phyloP scores from a whole-genome alignment of 2,797 vertebrate genomes.

The Salarias fasciatus region DNA sequence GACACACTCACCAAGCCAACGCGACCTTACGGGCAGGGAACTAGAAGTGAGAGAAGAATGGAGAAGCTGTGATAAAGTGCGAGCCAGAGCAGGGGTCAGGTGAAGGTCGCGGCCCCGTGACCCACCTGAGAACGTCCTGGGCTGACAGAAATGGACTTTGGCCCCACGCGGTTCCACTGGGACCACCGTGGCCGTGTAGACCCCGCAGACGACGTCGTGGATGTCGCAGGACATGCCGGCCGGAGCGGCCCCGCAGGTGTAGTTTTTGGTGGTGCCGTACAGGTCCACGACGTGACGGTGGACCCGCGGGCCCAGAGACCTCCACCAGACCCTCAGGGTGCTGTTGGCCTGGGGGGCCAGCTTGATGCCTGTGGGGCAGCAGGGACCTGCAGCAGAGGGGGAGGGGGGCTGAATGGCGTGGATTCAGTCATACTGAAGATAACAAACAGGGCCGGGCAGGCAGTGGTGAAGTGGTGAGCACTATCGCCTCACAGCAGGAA shows the following conservation, averaged over 20 bases:
- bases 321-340: constrained; percentile 89
- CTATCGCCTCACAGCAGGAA: too few species aligned
- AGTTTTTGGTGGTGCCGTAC: constrained; percentile 86
- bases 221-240: constrained; percentile 87
- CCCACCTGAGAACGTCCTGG: constrained; percentile 90
- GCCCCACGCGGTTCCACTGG: constrained; percentile 78
- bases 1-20: constrained; percentile 86
- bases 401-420: too few species aligned
- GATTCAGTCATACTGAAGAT: too few species aligned
- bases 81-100: too few species aligned
- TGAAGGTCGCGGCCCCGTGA: too few species aligned
- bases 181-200: constrained; percentile 88
- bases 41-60: constrained; percentile 73
- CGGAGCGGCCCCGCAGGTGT: constrained; percentile 83
- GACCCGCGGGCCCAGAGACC: constrained; percentile 68
- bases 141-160: constrained; percentile 88
- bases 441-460: too few species aligned
- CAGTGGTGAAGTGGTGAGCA: too few species aligned
- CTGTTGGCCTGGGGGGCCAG: constrained; percentile 84
- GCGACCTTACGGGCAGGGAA: constrained; percentile 90
- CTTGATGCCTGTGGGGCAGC: constrained; percentile 91
- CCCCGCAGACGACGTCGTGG: constrained; percentile 84
- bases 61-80: too few species aligned
- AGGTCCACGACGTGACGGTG: constrained; percentile 84
- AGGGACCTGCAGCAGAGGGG: constrained; percentile 82